phyloP scores from a whole-genome alignment of 2,797 vertebrate genomes.

The Scolopax rusticola region DNA sequence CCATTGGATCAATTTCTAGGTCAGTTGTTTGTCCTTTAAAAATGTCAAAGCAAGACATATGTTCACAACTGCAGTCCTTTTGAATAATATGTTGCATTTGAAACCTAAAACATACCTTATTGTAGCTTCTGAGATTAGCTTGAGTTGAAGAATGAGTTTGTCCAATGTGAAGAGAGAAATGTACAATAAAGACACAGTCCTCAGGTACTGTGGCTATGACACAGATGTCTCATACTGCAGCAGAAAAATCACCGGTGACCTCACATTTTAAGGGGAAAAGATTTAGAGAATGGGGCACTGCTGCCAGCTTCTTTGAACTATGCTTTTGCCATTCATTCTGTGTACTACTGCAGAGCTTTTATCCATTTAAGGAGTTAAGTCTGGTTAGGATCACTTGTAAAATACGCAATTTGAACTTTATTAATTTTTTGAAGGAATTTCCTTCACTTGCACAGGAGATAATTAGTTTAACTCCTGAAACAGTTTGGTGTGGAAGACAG shows the following conservation, averaged over 20 bases:
- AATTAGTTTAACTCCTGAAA: slow-evolving; percentile 15
- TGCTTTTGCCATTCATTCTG: neutral
- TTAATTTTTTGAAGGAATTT: neutral
- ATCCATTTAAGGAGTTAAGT: neutral
- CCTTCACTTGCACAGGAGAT: neutral
- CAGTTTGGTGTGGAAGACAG: neutral
- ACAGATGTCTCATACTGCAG: neutral
- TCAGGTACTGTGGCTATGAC: neutral
- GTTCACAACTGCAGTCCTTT: slow-evolving; percentile 1
- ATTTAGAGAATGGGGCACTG: slow-evolving; percentile 7
- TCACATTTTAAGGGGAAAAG: slow-evolving; percentile 9
- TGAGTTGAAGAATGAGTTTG: neutral
- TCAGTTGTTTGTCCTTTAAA: slow-evolving; percentile 68
- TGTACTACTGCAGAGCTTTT: neutral
- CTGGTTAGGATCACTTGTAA: neutral
- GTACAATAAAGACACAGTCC: neutral
- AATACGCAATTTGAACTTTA: neutral
- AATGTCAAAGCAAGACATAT: slow-evolving; percentile 48
- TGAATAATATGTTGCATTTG: neutral
- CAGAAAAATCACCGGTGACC: neutral
- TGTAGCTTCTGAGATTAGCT: slow-evolving; percentile 8
- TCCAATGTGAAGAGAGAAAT: neutral
- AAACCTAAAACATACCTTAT: neutral
- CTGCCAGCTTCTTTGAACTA: slow-evolving; percentile 20
- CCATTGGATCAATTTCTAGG: slow-evolving; percentile 39